Percentiles rank a stretch among this genome's conserved stretches.
phyloP scores from a whole-genome alignment of 2,888 invertebrate genomes.

The Ornithoptera alexandrae region DNA sequence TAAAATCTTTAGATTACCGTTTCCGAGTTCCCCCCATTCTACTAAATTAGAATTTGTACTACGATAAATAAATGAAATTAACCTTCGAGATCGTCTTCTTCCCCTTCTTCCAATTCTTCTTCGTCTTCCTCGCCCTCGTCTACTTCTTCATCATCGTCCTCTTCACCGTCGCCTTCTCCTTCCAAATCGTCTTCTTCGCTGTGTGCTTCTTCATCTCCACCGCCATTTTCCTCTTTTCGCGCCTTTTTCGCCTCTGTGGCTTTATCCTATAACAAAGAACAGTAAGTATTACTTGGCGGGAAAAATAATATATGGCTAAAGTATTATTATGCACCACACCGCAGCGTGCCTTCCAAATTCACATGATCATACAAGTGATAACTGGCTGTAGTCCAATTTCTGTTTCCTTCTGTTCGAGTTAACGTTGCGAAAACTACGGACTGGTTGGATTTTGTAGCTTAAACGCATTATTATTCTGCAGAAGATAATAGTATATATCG shows the following conservation, averaged over 20 bases:
- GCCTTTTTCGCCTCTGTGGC: slow-evolving; percentile 87
- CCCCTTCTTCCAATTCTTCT: slow-evolving; percentile 80
- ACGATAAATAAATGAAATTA: slow-evolving; percentile 34
- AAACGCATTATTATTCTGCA: slow-evolving; percentile 38
- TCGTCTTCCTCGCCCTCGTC: slow-evolving; percentile 82
- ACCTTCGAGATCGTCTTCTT: slow-evolving; percentile 85
- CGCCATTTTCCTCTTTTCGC: slow-evolving; percentile 89
- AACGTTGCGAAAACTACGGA: slow-evolving; percentile 35
- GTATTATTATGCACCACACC: background rate
- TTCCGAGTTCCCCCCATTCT: too few relatives aligned
- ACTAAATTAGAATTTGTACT: too few relatives aligned
- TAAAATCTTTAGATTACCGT: too few relatives aligned
- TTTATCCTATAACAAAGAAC: slow-evolving; percentile 80
- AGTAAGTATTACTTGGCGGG: slow-evolving; percentile 15
- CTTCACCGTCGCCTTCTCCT: slow-evolving; percentile 80
- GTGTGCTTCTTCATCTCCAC: slow-evolving; percentile 79
- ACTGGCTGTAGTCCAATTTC: slow-evolving; percentile 61
- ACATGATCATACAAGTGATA: slow-evolving; percentile 54
- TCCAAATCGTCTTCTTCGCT: slow-evolving; percentile 85
- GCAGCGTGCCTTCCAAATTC: slow-evolving; percentile 35
- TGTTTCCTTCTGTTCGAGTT: slow-evolving; percentile 38
- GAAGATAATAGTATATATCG: slow-evolving; percentile 54
- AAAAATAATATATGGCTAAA: slow-evolving; percentile 20
- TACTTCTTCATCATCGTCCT: slow-evolving; percentile 82
- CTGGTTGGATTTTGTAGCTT: slow-evolving; percentile 1